These are phyloP conservation scores for Pollachius pollachius DNA, from an alignment of 2,113 vertebrate genomes.

Conservation along the genomic window DNA sequence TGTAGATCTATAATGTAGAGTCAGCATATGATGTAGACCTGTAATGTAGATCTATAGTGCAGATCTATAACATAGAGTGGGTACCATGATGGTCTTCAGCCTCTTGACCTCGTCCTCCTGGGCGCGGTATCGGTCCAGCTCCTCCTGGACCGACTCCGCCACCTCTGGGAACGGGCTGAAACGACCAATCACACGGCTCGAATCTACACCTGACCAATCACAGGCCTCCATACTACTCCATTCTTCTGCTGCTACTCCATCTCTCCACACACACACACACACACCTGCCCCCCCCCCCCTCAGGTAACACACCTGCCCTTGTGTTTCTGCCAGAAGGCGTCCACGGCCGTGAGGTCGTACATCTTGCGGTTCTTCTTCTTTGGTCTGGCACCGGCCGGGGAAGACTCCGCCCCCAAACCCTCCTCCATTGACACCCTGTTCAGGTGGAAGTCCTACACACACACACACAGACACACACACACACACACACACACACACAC, in stretches of 20 bases:
- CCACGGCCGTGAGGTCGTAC: conserved; percentile 91
- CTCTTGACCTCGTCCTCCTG: conserved; percentile 97
- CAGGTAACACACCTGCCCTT: conserved; percentile 88
- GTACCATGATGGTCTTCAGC: conserved; percentile 96
- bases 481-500: conserved; percentile 11
- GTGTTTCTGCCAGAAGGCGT: conserved; percentile 97
- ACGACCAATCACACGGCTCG: conserved; percentile 12
- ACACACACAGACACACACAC: conserved; percentile 3
- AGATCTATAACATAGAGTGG: too few relatives aligned
- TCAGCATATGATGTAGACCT: too few relatives aligned
- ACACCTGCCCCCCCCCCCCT: too few relatives aligned
- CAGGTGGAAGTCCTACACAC: conserved; percentile 88
- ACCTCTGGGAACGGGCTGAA: conserved; percentile 95
- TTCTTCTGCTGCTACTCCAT: too few relatives aligned
- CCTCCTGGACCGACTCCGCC: conserved; percentile 94
- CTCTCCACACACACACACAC: background rate
- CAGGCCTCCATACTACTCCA: background rate
- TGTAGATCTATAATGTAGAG: too few relatives aligned
- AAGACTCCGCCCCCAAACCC: conserved; percentile 79
- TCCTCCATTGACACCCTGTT: conserved; percentile 93
- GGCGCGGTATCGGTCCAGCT: conserved; percentile 89
- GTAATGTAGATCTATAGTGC: too few relatives aligned
- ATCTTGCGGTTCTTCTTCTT: conserved; percentile 95
- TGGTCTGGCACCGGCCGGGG: conserved; percentile 90
- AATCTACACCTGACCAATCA: background rate